Evolutionary conservation across 1,140 invertebrate species (phyloP), one percentile per base, ranked within the genome.

Genomic region (Drosophila nasuta): DNA sequence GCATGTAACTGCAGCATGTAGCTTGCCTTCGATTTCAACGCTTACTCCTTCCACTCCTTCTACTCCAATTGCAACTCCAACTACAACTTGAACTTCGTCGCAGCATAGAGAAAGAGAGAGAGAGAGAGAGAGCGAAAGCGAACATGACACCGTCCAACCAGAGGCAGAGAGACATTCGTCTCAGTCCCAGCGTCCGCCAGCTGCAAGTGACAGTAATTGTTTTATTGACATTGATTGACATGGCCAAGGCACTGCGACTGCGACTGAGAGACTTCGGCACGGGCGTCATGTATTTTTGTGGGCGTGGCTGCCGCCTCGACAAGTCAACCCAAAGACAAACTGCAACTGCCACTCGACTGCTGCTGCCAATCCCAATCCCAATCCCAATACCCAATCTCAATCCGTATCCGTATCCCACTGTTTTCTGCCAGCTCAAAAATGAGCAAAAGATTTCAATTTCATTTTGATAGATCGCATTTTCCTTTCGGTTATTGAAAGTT

Each of bases 211-310:
- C 88, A 91, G 88, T 91, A 91, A 91, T 91, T 91, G 88, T 91
- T 91, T 91, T 91, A 91, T 91, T 91, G 88, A 91, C 88, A 91
- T 91, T 91, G 88, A 91, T 91, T 91, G 88, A 91, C 88, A 88
- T 72, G 73, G 80, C 85, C 56, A 35, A 30, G 75, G 59, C 62
- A 73, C 52, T 41, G 43, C 56, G 59, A 52, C 7, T 38, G 35
- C 35, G 35, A 33, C 33, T 33, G 6, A 3, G 20, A 25, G 20
- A 4, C 20, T 25, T 25, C 20, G 20, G 3, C 20, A 17, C 13
- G 30, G 25, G 52, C 17, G 3, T 10, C 7, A 10, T 28, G 20
- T n/a, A 65, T 8, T 38, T 59, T 38, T 52, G 28, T 54, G 28
- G 41, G 35, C 63, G 60, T 68, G 52, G 49, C 33, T 66, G 48